Evolutionary conservation across 2,888 invertebrate genomes (phyloP), one percentile per base, ranked within the genome.

Genomic region (Tortricodes alternella): DNA sequence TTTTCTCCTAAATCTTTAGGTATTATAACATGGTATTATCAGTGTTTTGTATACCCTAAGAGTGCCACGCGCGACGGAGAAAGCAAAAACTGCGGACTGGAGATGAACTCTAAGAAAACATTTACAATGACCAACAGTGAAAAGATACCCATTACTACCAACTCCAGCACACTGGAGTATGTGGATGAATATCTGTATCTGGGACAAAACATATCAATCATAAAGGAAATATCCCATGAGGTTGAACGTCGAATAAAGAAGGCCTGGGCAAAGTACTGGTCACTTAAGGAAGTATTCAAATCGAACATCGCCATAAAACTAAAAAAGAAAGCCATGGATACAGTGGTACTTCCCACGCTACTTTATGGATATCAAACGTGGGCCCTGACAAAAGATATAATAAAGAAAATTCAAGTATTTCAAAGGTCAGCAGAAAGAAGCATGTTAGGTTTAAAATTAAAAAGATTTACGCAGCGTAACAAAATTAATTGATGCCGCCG

Each of bases 131-230:
- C 34, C 3, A 34, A 34, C 13, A 6, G 6, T 24, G 13, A 4
- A 11, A 24, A 9, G 5, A 21, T 13, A 21, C 16, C 24, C 5
- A 41, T 41, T 21, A 23, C 7, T 2, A 41, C 41, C 5, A 15
- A 21, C 9, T 15, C 24, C 11, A 23, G 24, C 6, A 23, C 23
- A 7, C 23, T 41, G 2, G 15, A 24, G 2, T 41, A 41, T 7
- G 41, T 41, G 8, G 24, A 41, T 15, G 23, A 41, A 3, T 41
- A 46, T 34, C 8, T 46, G 5, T 46, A 35, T 5, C 19, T 35
- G 19, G 46, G 46, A 9, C 13, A 46, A 15, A 34, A 7, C 4
- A 46, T 46, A 34, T 35, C 46, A 4, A 35, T 46, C 7, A 23
- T 21, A 5, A 11, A 19, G 8, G 35, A 13, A 48, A 48, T 24